A percentile compares a stretch with the other conserved stretches of the same genome.
These are phyloP conservation scores for Ranitomeya imitator DNA, from an alignment of 2,113 vertebrate genomes.

Conservation along the genomic window DNA sequence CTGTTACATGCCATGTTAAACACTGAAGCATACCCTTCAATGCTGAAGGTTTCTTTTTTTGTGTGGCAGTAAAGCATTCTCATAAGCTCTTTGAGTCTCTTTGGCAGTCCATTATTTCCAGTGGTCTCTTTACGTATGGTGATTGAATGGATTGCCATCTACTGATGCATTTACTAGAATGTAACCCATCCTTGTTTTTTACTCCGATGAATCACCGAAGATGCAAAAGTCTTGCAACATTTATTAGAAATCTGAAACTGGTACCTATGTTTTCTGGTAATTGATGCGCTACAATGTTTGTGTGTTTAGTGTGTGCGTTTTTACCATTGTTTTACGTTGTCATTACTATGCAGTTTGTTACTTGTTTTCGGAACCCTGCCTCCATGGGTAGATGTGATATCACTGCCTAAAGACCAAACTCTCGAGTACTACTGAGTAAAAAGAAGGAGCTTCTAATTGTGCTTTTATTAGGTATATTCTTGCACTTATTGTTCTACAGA, in stretches of 20 bases:
- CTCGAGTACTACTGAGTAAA: constrained; percentile 17
- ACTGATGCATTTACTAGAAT: constrained; percentile 3
- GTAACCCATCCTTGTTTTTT: constrained; percentile 11
- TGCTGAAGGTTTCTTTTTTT: background rate
- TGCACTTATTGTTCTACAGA: constrained; percentile 34
- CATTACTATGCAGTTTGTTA: constrained; percentile 42
- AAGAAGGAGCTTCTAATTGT: constrained; percentile 1
- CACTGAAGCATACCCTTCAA: constrained; percentile 7
- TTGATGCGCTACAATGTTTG: background rate
- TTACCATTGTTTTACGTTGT: constrained; percentile 13
- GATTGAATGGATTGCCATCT: constrained; percentile 21
- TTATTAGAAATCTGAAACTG: background rate
- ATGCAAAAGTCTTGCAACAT: background rate
- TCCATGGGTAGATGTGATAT: constrained; percentile 1
- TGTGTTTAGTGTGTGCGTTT: background rate
- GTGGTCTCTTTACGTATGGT: background rate
- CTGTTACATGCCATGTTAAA: constrained; percentile 4
- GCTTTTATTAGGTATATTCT: constrained; percentile 29
- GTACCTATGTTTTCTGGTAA: background rate
- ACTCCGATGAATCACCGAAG: background rate
- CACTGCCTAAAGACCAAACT: constrained; percentile 15
- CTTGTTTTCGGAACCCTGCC: constrained; percentile 9
- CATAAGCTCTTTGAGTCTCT: constrained; percentile 14
- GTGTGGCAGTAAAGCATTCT: constrained; percentile 27
- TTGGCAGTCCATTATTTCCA: constrained; percentile 19